Percentiles rank a stretch among this genome's conserved stretches.
These are phyloP conservation scores for Ophion ventricosus DNA, from an alignment of 2,888 invertebrate species.

Conservation along the genomic window DNA sequence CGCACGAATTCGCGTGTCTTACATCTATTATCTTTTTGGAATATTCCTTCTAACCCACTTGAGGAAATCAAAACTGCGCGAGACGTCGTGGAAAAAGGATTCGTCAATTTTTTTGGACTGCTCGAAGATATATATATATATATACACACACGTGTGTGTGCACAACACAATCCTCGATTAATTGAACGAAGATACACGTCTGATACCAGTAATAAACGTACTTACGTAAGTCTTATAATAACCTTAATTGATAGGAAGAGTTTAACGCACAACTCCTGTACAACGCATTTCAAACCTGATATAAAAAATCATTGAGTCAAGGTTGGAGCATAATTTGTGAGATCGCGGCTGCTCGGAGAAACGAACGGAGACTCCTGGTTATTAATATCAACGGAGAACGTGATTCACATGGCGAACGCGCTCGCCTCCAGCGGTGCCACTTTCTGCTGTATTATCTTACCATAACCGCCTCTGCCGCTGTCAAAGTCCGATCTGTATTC, in stretches of 20 bases:
- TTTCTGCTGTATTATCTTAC: slow-evolving; percentile 95
- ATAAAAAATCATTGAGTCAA: neutral
- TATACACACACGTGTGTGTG: neutral
- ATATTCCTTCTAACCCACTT: neutral
- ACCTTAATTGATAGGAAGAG: slow-evolving; percentile 5
- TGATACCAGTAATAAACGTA: slow-evolving; percentile 20
- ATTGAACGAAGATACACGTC: neutral
- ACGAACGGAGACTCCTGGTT: neutral
- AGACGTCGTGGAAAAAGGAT: neutral
- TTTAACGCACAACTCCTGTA: slow-evolving; percentile 27
- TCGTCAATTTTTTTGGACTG: neutral
- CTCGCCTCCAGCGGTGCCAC: slow-evolving; percentile 84
- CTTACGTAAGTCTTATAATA: slow-evolving; percentile 9
- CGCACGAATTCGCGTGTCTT: neutral
- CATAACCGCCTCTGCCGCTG: slow-evolving; percentile 98
- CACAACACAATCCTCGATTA: neutral
- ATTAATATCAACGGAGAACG: slow-evolving; percentile 15
- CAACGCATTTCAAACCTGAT: slow-evolving; percentile 11
- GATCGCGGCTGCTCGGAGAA: neutral
- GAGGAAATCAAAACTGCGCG: neutral
- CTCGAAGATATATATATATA: neutral
- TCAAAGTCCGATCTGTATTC: slow-evolving; percentile 99
- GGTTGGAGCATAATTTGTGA: neutral
- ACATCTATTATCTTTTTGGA: neutral
- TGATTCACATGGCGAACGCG: slow-evolving; percentile 80